Evolutionary conservation across 2,113 vertebrate species (phyloP).

Genomic region (Cyprinus carpio): DNA sequence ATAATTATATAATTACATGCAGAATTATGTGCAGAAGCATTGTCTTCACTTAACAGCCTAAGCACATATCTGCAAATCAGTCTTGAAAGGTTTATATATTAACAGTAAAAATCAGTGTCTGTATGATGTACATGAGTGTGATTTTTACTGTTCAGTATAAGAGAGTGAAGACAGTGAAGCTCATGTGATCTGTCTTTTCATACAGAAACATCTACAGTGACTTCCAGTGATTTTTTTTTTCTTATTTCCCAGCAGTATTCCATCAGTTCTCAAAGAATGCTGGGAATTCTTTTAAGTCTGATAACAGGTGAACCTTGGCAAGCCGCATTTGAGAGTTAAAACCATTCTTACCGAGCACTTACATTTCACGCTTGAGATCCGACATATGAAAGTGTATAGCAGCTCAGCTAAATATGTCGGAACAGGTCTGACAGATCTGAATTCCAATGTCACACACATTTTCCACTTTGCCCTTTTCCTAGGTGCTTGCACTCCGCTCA

Average conservation of each 20-base stretch:
- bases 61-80: not conserved
- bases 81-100: not conserved
- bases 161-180: not conserved
- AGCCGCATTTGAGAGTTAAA: not conserved
- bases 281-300: constrained; percentile 1
- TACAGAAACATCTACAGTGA: not conserved
- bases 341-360: constrained; percentile 5
- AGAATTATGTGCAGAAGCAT: no score
- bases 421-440: not conserved
- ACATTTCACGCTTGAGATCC: constrained; percentile 19
- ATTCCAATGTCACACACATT: constrained; percentile 40
- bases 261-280: not conserved
- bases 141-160: not conserved
- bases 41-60: no score
- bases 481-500: constrained; percentile 36
- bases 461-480: constrained; percentile 33
- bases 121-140: not conserved
- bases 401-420: constrained; percentile 12
- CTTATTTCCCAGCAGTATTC: not conserved
- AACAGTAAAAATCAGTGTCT: not conserved
- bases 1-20: no score
- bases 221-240: not conserved
- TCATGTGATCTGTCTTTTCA: not conserved
- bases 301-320: constrained; percentile 6
- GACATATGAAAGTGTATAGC: not conserved